These are phyloP conservation scores for Synergus itoensis DNA, from an alignment of 2,888 invertebrate species.

Conservation along the genomic window DNA sequence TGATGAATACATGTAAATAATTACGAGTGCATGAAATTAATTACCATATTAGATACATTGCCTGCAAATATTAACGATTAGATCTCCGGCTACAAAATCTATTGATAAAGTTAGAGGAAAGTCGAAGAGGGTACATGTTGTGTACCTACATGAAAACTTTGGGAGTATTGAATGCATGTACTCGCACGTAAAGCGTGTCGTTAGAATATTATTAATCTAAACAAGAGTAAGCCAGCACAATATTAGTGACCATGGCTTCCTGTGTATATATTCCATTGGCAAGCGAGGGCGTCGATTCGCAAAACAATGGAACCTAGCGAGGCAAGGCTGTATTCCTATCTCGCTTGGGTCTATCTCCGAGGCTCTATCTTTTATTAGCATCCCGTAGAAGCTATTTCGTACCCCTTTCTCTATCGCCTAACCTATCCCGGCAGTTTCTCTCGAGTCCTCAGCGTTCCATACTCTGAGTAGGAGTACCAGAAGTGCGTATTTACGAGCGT, in stretches of 20 bases:
- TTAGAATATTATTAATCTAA: constrained; percentile 39
- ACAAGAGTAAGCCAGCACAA: constrained; percentile 17
- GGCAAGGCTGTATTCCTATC: constrained; percentile 58
- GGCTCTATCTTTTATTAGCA: constrained; percentile 76
- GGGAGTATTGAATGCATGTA: constrained; percentile 24
- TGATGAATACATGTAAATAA: neutral
- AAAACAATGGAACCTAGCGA: constrained; percentile 65
- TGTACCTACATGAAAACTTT: constrained; percentile 21
- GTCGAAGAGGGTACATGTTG: constrained; percentile 8
- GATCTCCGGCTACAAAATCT: constrained; percentile 1
- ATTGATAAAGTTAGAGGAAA: constrained; percentile 32
- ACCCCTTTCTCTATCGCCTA: constrained; percentile 71
- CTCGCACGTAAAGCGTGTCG: constrained; percentile 38
- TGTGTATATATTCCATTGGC: constrained; percentile 32
- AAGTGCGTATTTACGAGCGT: constrained; percentile 79
- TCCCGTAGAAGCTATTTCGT: constrained; percentile 74
- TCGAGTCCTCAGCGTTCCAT: constrained; percentile 65
- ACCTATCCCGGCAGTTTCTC: constrained; percentile 70
- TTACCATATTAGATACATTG: neutral
- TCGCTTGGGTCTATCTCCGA: constrained; percentile 65
- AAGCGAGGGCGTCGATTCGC: constrained; percentile 56
- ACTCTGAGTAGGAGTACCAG: constrained; percentile 71
- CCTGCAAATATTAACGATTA: constrained; percentile 7
- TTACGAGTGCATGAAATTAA: constrained; percentile 1
- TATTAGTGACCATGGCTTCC: constrained; percentile 40